Conservation (phyloP, 2,113 vertebrate species). For the Neolamprologus falcicula region DNA sequence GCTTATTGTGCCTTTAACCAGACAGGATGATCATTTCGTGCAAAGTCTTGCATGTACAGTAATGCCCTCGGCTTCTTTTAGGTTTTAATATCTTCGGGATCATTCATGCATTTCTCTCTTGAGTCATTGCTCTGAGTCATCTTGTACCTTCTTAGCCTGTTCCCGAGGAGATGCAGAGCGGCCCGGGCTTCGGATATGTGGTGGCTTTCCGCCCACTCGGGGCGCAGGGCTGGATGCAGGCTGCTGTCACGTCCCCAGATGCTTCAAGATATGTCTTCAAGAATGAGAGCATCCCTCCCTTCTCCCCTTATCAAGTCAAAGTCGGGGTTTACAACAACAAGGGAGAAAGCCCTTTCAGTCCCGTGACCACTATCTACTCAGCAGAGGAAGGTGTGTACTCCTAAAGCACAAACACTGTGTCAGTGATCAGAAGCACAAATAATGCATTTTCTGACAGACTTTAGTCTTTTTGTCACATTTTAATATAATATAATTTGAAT, state of each 20-base stretch:
- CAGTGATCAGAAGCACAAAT: background rate
- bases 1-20: background rate
- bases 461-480: background rate
- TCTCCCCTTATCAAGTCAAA: slow-evolving; percentile 90
- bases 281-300: slow-evolving; percentile 89
- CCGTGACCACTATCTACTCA: slow-evolving; percentile 82
- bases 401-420: background rate
- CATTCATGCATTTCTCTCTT: background rate
- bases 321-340: slow-evolving; percentile 95
- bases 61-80: background rate
- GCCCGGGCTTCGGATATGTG: slow-evolving; percentile 92
- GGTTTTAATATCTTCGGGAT: slow-evolving; percentile 27
- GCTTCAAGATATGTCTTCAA: slow-evolving; percentile 89
- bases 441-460: background rate
- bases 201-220: slow-evolving; percentile 90
- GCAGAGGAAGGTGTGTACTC: slow-evolving; percentile 85
- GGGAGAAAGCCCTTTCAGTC: slow-evolving; percentile 88
- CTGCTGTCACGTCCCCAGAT: slow-evolving; percentile 86
- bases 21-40: background rate
- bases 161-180: slow-evolving; percentile 90
- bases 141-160: slow-evolving; percentile 75
- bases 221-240: slow-evolving; percentile 90
- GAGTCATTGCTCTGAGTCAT: slow-evolving; percentile 26
- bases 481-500: background rate
- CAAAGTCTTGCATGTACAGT: background rate